Conservation (phyloP, 2,888 invertebrate genomes). For the Andrena haemorrhoa region DNA sequence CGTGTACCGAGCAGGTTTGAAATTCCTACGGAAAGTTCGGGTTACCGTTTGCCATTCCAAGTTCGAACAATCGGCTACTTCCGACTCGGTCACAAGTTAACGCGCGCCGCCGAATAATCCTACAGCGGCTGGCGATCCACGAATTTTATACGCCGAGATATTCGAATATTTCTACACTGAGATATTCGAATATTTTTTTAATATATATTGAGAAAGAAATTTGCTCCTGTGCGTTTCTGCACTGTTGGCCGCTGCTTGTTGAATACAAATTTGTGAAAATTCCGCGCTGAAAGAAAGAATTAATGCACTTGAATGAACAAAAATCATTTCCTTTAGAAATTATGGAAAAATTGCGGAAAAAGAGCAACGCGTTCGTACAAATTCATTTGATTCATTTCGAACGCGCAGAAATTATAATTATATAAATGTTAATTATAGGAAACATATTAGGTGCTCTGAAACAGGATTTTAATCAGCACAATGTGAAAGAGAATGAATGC, state of each 20-base stretch:
- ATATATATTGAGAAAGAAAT: too few relatives aligned
- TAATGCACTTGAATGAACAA: too few relatives aligned
- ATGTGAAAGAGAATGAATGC: neutral
- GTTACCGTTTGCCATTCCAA: slow-evolving; percentile 33
- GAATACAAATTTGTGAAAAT: too few relatives aligned
- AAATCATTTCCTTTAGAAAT: neutral
- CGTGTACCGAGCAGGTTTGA: slow-evolving; percentile 61
- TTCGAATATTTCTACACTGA: neutral
- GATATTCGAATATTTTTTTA: neutral
- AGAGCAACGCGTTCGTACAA: neutral
- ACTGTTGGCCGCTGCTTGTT: too few relatives aligned
- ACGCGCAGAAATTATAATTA: neutral
- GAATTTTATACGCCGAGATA: neutral
- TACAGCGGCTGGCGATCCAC: neutral
- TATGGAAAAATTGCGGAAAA: neutral
- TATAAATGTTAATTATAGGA: neutral
- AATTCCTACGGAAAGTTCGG: slow-evolving; percentile 59
- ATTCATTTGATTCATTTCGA: neutral
- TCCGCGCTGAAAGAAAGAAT: too few relatives aligned
- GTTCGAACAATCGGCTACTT: slow-evolving; percentile 42
- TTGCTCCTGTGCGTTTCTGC: too few relatives aligned
- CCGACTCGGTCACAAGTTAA: slow-evolving; percentile 19
- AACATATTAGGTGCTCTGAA: neutral
- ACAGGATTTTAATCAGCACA: neutral
- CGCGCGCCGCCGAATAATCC: slow-evolving; percentile 15